Evolutionary conservation across 2,888 invertebrate genomes (phyloP).

Genomic region (Eristalis intricaria): DNA sequence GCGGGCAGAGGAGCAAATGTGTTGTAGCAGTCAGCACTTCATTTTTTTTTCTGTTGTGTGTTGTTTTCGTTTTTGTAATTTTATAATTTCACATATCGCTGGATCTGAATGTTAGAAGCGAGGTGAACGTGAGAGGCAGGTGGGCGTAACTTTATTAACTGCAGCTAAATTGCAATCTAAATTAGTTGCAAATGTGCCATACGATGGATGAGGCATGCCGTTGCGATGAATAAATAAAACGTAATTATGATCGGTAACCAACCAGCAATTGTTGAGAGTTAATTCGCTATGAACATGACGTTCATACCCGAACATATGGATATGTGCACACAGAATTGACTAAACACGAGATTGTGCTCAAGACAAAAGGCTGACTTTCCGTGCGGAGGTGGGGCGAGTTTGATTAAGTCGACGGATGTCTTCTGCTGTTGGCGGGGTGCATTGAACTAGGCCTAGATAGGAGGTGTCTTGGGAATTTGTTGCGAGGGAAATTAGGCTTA

Average conservation of each 20-base stretch:
- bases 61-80: slow-evolving; percentile 36
- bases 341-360: not conserved
- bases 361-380: not conserved
- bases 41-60: slow-evolving; percentile 2
- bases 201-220: slow-evolving; percentile 2
- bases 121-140: slow-evolving; percentile 2
- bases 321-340: not conserved
- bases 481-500: too few relatives aligned
- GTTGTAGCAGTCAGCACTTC: slow-evolving; percentile 9
- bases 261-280: not conserved
- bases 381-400: not conserved
- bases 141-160: slow-evolving; percentile 69
- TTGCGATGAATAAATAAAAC: slow-evolving; percentile 45
- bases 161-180: slow-evolving; percentile 63
- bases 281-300: not conserved
- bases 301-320: not conserved
- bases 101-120: slow-evolving; percentile 58
- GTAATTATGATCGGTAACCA: slow-evolving; percentile 20
- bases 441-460: too few relatives aligned
- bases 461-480: too few relatives aligned
- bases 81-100: slow-evolving; percentile 62
- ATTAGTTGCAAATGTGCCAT: slow-evolving; percentile 68
- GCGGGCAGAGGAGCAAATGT: not conserved
- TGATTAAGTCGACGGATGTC: not conserved
- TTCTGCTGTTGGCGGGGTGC: too few relatives aligned